Base-by-base conservation (phyloP, 2,888 invertebrate species). In the Melipona beecheii region DNA sequence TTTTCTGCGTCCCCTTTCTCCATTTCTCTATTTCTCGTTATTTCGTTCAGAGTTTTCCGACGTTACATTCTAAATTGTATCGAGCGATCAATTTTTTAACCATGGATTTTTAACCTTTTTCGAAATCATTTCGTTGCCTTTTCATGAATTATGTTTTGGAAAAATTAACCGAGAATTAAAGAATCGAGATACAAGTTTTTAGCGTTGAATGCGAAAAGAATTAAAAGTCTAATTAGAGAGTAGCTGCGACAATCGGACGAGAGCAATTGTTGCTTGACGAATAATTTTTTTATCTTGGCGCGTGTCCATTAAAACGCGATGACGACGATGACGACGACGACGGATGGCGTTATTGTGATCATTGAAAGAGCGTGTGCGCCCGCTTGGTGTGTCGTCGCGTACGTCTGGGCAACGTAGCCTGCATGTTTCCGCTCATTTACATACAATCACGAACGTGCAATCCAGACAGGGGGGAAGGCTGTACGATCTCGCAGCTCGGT, bases 361-460 rank as follows among this genome's bases (percentile, higher is more conserved):
- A 85, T 89, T 87, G 83, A 85, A 87, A 87, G 83, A 85, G 81
- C 85, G 76, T 69, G 72, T 73, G 87, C 80, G 77, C 75, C 75
- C 65, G 65, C 74, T 69, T 75, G 71, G 71, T 69, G 75, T 79
- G 75, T 62, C 73, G 79, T 75, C 73, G 79, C 73, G 79, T 75
- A 81, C 56, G 79, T 81, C 74, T 65, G 72, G 76, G 36, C 69
- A 85, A 80, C 72, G 81, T 85, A 77, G 81, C 87, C 78, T 85
- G 83, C 87, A 78, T 71, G 89, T 83, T 89, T 87, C 87, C 85
- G 81, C 81, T 89, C 89, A 83, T 89, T 88, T 89, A 87, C 82
- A 85, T 89, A 81, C 87, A 85, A 88, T 88, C 89, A 85, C 81
- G 83, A 84, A 87, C 79, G 82, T 87, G 85, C 78, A 85, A 85